phyloP scores from a whole-genome alignment of 1,140 invertebrate species.

The Zaprionus camerounensis region DNA sequence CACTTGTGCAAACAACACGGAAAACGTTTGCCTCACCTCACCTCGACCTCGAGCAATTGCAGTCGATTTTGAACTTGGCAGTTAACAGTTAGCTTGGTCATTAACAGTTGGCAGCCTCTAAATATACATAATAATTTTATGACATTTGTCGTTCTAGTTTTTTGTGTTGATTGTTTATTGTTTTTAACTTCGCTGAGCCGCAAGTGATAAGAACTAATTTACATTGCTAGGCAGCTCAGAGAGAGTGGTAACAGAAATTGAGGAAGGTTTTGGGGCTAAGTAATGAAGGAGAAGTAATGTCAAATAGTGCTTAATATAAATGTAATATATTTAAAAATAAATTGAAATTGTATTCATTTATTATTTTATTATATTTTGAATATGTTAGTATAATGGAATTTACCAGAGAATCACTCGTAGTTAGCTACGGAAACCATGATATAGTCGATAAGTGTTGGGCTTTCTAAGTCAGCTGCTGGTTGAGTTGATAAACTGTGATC shows the following conservation, averaged over 20 bases:
- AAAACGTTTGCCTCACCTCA: constrained; percentile 27
- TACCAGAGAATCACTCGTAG: no score
- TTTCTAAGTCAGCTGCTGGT: constrained; percentile 5
- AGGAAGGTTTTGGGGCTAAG: not conserved
- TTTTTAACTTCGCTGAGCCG: constrained; percentile 1
- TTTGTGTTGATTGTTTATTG: no score
- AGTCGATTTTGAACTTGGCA: constrained; percentile 68
- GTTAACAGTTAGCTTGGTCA: constrained; percentile 41
- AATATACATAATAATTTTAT: constrained; percentile 27
- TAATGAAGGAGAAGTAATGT: not conserved
- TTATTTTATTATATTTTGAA: not conserved
- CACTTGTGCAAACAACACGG: constrained; percentile 60
- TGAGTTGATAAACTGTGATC: constrained; percentile 39
- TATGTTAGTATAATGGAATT: not conserved
- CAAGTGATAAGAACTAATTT: constrained; percentile 42
- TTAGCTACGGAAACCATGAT: not conserved
- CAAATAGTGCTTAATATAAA: not conserved
- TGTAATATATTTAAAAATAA: not conserved
- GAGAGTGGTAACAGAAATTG: constrained; percentile 10
- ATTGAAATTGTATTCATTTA: not conserved
- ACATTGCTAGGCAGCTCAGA: constrained; percentile 2
- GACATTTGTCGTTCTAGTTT: constrained; percentile 3
- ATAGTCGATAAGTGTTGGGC: not conserved
- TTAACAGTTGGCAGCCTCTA: not conserved
- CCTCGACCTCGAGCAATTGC: constrained; percentile 39